Percentiles rank a stretch among this genome's conserved stretches.
These are phyloP conservation scores for Aphelocoma coerulescens DNA, from an alignment of 2,113 vertebrate genomes.

Conservation along the genomic window DNA sequence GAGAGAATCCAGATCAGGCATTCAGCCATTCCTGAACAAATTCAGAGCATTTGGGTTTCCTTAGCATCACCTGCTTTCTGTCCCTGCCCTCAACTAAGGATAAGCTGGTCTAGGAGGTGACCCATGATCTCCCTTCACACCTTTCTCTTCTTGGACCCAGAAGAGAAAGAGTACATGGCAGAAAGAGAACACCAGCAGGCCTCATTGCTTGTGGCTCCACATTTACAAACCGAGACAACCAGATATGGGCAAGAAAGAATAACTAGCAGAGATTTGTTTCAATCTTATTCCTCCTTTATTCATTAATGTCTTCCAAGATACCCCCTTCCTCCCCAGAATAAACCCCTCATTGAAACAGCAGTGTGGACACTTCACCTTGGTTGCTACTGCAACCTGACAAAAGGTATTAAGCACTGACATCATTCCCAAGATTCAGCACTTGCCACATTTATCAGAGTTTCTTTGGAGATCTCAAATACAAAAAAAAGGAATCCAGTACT, in stretches of 20 bases:
- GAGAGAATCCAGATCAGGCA: neutral
- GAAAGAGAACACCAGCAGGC: neutral
- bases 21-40: neutral
- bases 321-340: neutral
- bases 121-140: rapidly evolving
- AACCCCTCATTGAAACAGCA: neutral
- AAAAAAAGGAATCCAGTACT: neutral
- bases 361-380: neutral
- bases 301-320: neutral
- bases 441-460: neutral
- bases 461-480: neutral
- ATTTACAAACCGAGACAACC: neutral
- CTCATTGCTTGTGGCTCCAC: neutral
- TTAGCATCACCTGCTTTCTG: neutral
- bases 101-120: neutral
- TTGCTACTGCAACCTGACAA: neutral
- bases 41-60: rapidly evolving
- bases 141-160: neutral
- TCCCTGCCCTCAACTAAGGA: neutral
- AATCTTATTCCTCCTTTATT: neutral
- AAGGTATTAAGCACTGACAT: neutral
- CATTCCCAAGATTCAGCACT: neutral
- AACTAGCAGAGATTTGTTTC: neutral
- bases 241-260: neutral
- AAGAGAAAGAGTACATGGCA: neutral